Evolutionary conservation across 2,113 vertebrate species (phyloP), one percentile per base, ranked within the genome.

Genomic region (Amblyopsis rosae): DNA sequence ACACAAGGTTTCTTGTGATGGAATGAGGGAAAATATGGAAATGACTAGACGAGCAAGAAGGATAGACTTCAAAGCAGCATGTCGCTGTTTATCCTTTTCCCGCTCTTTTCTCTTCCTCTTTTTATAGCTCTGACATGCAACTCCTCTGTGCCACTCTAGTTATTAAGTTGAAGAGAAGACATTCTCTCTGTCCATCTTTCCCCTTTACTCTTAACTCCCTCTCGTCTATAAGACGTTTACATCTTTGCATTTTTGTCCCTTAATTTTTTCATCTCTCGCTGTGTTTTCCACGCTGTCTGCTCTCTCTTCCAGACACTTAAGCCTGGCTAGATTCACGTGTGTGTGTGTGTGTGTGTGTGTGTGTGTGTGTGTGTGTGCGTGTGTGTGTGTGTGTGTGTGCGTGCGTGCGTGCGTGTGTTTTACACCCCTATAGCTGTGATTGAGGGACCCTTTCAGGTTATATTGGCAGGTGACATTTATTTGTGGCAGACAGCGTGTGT

Each of bases 391-490:
- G 41, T 46, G 6, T 61, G 41, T 16, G 32, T 47, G 33, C 50
- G 6, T 49, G 55, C 45, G 66, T 50, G 6, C 26, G 55, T 33
- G 66, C 47, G 16, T 16, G 48, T 41, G 45, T 6, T 1, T n/a
- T 51, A 63, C 16, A 4, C 17, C 65, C 8, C 32, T 26, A 70
- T 58, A 48, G 62, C 59, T 19, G 48, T 56, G 17, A 67, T 11
- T 4, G 41, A 54, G 61, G 67, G 67, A 67, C 54, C 4, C 13
- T 4, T 58, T 62, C 59, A 64, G 63, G 69, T 32, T 82, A 79
- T 69, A 64, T 50, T 67, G 54, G 58, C 73, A 76, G 81, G 73
- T 81, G 76, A 82, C 45, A 6, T 75, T 85, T 73, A 67, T 75
- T 72, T 75, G 56, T 49, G 11, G 4, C 26, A 9, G 3, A 32